Evolutionary conservation across 1,140 invertebrate species (phyloP), one percentile per base, ranked within the genome.

Genomic region (Zaprionus camerounensis): DNA sequence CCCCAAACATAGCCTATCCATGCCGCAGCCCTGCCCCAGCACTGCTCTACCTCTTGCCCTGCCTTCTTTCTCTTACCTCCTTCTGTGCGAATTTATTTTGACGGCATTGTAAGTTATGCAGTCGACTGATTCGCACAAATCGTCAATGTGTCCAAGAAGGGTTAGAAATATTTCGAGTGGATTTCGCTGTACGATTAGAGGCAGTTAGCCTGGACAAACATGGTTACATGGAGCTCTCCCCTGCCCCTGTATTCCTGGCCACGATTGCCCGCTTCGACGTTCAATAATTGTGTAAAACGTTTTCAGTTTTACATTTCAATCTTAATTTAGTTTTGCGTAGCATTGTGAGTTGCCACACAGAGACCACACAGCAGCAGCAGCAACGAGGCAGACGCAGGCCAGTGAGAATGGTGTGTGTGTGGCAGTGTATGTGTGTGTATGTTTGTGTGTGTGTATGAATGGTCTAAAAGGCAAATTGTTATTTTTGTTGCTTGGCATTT

Each of bases 231-330:
- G 1, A 20, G 1, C 36, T 49, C 13, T 17, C 6, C 24, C 41
- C 20, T 34, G 31, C 49, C 41, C 6, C 7, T 2, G 7, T 17
- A 0, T 3, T 9, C 31, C 31, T 3, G 9, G 9, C 49, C 15
- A 79, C 66, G 59, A 57, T 78, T 61, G 36, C 17, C 24, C 46
- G 71, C 57, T 63, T 68, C 46, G 55, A 56, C 77, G 71, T 85
- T 82, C 86, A 81, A 91, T 91, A 92, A 92, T 92, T 92, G 91
- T 91, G 82, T 92, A 92, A 92, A 92, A 83, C 87, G 91, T 91
- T 92, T 92, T 92, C 91, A 92, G 91, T 92, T 92, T 92, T 90
- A 92, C 87, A 92, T 92, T 92, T 92, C 91, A 92, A 92, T 92
- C 91, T 92, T 92, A 92, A 92, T 92, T 92, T 92, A 92, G 91